Evolutionary conservation across 2,888 invertebrate genomes (phyloP).

Genomic region (Spialia ferax): DNA sequence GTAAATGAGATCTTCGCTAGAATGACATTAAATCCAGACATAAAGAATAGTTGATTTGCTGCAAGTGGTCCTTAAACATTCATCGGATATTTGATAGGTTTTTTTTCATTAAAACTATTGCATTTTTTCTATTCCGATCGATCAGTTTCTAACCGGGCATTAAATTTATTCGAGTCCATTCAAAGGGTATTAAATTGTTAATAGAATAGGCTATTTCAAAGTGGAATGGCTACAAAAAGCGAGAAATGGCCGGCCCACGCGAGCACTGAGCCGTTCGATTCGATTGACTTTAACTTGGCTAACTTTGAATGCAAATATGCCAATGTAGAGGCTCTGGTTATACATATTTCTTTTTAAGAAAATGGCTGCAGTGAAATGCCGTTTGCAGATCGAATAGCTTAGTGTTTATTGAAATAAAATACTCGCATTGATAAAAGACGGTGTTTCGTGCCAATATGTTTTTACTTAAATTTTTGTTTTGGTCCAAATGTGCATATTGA

Average conservation of each 20-base stretch:
- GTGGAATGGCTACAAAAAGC: conserved; percentile 19
- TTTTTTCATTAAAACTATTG: background rate
- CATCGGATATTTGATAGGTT: conserved; percentile 2
- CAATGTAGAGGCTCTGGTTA: background rate
- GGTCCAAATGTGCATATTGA: too few relatives aligned
- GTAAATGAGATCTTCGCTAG: too few relatives aligned
- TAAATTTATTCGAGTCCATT: conserved; percentile 11
- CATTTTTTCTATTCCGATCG: background rate
- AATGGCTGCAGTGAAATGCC: background rate
- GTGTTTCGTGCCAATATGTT: background rate
- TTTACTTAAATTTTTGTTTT: too few relatives aligned
- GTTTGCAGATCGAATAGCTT: background rate
- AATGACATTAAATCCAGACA: too few relatives aligned
- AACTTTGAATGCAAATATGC: conserved; percentile 17
- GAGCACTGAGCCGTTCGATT: background rate
- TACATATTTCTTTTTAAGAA: conserved; percentile 15
- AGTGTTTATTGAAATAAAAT: conserved; percentile 6
- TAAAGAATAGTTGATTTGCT: too few relatives aligned
- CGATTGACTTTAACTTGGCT: conserved; percentile 9
- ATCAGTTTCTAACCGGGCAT: conserved; percentile 16
- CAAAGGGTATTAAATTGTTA: conserved; percentile 24
- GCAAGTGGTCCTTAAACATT: too few relatives aligned
- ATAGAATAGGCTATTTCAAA: conserved; percentile 24
- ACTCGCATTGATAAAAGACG: background rate
- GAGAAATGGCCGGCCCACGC: conserved; percentile 5